phyloP scores from a whole-genome alignment of 1,140 invertebrate species.

The Rhyacophila brunnea region DNA sequence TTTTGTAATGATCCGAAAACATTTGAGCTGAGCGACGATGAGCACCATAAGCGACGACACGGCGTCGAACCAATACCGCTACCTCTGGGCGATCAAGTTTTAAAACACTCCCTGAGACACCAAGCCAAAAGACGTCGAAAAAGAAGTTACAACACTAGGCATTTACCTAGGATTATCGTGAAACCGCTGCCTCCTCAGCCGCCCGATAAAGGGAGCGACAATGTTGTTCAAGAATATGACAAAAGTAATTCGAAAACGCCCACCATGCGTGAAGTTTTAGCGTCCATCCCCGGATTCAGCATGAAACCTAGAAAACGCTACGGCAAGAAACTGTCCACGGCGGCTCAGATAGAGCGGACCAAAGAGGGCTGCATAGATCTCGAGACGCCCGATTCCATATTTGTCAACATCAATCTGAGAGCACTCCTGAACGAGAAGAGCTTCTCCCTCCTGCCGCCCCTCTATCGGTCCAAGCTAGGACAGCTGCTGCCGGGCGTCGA shows the following conservation, averaged over 20 bases:
- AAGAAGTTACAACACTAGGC: constrained; percentile 67
- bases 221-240: constrained; percentile 34
- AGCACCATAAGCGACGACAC: constrained; percentile 1
- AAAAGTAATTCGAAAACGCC: constrained; percentile 45
- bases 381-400: constrained; percentile 94
- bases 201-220: constrained; percentile 43
- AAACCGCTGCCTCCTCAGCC: constrained; percentile 64
- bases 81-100: constrained; percentile 45
- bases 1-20: constrained; percentile 21
- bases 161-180: constrained; percentile 68
- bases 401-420: constrained; percentile 88
- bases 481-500: constrained; percentile 91
- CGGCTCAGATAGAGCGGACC: constrained; percentile 88
- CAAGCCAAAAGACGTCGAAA: constrained; percentile 76
- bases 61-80: constrained; percentile 9
- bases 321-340: constrained; percentile 82
- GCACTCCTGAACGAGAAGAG: constrained; percentile 87
- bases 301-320: constrained; percentile 75
- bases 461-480: constrained; percentile 90
- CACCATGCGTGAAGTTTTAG: constrained; percentile 86
- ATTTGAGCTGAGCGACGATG: constrained; percentile 10
- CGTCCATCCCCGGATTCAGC: constrained; percentile 87
- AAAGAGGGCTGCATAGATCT: constrained; percentile 92
- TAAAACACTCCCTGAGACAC: constrained; percentile 72
- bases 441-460: constrained; percentile 79